phyloP scores from a whole-genome alignment of 2,113 vertebrate genomes.

The Muntiacus muntjak region DNA sequence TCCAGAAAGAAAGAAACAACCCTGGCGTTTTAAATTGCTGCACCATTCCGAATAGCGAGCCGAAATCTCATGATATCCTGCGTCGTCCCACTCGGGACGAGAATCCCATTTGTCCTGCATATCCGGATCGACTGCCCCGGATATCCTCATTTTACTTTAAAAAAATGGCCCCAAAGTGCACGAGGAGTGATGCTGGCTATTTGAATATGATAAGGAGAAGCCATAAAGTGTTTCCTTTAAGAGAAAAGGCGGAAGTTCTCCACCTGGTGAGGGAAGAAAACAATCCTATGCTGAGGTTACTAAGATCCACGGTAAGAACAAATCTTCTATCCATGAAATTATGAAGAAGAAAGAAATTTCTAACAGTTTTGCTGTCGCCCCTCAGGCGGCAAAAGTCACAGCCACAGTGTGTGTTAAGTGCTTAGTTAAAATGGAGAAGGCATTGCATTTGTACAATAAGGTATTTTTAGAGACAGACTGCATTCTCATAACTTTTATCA shows the following conservation, averaged over 20 bases:
- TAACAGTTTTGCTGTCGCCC: neutral
- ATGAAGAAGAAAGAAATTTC: neutral
- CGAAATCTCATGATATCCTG: neutral
- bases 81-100: accelerated
- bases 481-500: neutral
- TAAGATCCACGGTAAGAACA: neutral
- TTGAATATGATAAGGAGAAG: neutral
- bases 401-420: neutral
- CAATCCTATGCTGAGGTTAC: neutral
- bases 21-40: neutral
- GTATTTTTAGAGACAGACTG: neutral
- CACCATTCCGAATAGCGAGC: neutral
- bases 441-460: neutral
- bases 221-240: neutral
- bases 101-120: neutral
- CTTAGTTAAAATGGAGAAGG: neutral
- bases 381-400: neutral
- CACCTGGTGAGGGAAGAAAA: neutral
- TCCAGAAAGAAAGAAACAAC: neutral
- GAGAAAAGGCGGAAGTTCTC: neutral
- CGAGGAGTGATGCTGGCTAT: neutral
- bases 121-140: accelerated
- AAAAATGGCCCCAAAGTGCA: neutral
- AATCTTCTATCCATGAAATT: neutral
- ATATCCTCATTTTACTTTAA: neutral